A percentile compares a stretch with the other conserved stretches of the same genome.
Evolutionary conservation across 2,113 vertebrate species (phyloP).

Genomic region (Rhea pennata): DNA sequence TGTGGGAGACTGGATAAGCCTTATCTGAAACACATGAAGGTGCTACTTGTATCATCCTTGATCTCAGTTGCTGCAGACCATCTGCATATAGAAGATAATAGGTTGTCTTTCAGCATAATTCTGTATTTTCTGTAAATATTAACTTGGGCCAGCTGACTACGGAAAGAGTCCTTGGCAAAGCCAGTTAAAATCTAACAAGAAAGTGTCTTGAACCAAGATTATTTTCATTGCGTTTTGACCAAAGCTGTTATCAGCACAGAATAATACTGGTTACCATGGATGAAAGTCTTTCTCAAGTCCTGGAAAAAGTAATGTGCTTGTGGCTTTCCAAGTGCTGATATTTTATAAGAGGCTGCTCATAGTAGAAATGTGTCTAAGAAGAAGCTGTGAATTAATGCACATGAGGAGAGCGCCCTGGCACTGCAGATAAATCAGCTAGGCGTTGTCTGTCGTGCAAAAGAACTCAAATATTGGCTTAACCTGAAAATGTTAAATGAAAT

Average conservation of each 20-base stretch:
- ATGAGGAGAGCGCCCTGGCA: neutral
- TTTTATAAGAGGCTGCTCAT: neutral
- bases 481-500: conserved; percentile 33
- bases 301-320: neutral
- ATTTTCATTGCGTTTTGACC: neutral
- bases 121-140: neutral
- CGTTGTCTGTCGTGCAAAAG: neutral
- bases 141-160: neutral
- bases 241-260: neutral
- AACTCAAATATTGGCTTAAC: conserved; percentile 26
- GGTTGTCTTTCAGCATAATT: neutral
- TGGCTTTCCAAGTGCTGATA: neutral
- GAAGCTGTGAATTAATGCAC: neutral
- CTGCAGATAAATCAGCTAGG: conserved; percentile 20
- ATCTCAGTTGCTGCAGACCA: neutral
- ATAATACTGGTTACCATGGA: neutral
- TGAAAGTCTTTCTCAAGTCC: neutral
- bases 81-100: neutral
- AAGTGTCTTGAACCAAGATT: neutral
- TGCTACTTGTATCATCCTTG: neutral
- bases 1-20: neutral
- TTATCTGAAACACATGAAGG: fast-evolving
- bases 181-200: neutral
- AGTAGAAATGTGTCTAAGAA: neutral
- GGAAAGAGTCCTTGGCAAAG: conserved; percentile 24